phyloP scores from a whole-genome alignment of 2,888 invertebrate species.

The Drosophila emarginata region DNA sequence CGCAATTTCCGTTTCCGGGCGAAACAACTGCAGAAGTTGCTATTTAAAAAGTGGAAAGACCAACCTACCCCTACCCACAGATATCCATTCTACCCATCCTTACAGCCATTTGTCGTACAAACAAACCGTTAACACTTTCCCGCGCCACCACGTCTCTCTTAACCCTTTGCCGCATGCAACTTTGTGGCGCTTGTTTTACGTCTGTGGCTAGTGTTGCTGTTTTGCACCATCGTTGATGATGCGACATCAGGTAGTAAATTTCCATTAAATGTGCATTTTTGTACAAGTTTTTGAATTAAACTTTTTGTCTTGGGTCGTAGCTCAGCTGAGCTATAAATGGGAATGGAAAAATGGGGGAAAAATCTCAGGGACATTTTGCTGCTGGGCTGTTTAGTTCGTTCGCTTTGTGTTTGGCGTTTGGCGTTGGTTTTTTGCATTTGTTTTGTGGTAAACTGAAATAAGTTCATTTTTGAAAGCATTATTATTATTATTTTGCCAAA shows the following conservation, averaged over 20 bases:
- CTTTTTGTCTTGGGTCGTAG: slow-evolving; percentile 68
- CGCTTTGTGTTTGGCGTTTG: slow-evolving; percentile 62
- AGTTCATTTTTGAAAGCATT: slow-evolving; percentile 65
- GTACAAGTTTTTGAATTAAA: slow-evolving; percentile 80
- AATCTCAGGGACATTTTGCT: no score
- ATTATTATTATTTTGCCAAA: slow-evolving; percentile 56
- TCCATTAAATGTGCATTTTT: slow-evolving; percentile 81
- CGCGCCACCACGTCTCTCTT: slow-evolving; percentile 13
- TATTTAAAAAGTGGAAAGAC: slow-evolving; percentile 44
- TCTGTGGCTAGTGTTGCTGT: slow-evolving; percentile 30
- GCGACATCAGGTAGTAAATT: slow-evolving; percentile 77
- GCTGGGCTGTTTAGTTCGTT: slow-evolving; percentile 34
- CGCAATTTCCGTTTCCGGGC: slow-evolving; percentile 76
- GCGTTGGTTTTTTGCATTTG: slow-evolving; percentile 14
- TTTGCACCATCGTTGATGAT: slow-evolving; percentile 54
- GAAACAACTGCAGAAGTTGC: slow-evolving; percentile 56
- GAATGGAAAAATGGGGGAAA: no score
- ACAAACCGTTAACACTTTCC: slow-evolving; percentile 77
- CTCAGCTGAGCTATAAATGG: slow-evolving; percentile 35
- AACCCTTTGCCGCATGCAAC: slow-evolving; percentile 50
- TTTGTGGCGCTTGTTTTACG: slow-evolving; percentile 71
- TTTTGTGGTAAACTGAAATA: slow-evolving; percentile 50
- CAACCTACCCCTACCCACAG: background rate
- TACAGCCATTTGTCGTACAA: slow-evolving; percentile 64
- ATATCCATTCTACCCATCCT: background rate